Base-by-base conservation (phyloP, 1,140 invertebrate genomes). In the Drosophila asahinai region DNA sequence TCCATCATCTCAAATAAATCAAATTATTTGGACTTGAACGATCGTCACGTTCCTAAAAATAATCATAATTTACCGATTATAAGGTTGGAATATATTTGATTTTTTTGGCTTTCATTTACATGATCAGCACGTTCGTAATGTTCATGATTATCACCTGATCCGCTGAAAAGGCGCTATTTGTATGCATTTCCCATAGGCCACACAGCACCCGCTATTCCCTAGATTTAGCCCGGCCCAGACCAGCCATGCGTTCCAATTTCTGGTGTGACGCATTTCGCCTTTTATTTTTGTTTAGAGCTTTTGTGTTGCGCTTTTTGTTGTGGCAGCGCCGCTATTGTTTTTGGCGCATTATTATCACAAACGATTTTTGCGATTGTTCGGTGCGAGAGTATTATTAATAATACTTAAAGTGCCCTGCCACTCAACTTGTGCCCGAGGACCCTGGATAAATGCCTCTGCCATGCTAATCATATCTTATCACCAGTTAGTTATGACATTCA, bases 181-280 rank as follows among this genome's bases (percentile, higher is more conserved):
- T 83, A 83, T 84, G 80, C 84, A 66, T 51, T 78, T 62, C 43
- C 30, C 58, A 48, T 61, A 59, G 19, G 73, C 65, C 63, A 45
- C n/a, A 49, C 64, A 48, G 51, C 40, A 42, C 1, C 6, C n/a
- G 12, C 36, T 22, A 27, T 36, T 33, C 61, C 45, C 45, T 22
- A 48, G 22, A 59, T 49, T 48, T 11, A 7, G 38, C 62, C 19
- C 19, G 19, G 38, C 14, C 38, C 19, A 38, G 22, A 27, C 42
- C 68, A 60, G 73, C 67, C 80, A 63, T 73, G 81, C 55, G 73
- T 80, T 80, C 36, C 60, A 36, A 67, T 78, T 74, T 63, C 8
- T 19, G 30, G 49, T 48, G 38, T 89, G 81, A 89, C 83, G 83
- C 77, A 80, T 55, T 74, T 61, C 33, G 58, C 48, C 67, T 72